Evolutionary conservation across 2,888 invertebrate species (phyloP).

Genomic region (Phanerotoma sp.): DNA sequence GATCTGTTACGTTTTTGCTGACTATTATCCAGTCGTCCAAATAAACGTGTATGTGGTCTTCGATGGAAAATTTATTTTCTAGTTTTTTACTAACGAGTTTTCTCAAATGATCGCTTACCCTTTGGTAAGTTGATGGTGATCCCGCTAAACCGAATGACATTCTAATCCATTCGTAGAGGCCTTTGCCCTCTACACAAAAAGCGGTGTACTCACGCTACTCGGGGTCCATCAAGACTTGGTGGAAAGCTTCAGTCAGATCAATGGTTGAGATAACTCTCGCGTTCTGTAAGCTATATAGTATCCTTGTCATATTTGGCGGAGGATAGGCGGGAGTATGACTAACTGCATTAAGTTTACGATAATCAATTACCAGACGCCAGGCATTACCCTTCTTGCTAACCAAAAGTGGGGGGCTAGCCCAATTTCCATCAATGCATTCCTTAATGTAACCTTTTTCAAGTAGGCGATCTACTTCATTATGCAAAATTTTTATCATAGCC

Average conservation of each 20-base stretch:
- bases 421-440: constrained; percentile 15
- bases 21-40: background rate
- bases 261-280: constrained; percentile 31
- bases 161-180: constrained; percentile 18
- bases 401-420: constrained; percentile 27
- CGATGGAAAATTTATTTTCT: background rate
- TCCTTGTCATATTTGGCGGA: constrained; percentile 18
- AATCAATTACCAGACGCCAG: constrained; percentile 25
- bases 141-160: constrained; percentile 25
- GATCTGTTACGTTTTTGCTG: too few relatives aligned
- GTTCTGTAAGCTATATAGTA: constrained; percentile 20
- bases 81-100: constrained; percentile 9
- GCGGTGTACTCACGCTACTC: constrained; percentile 21
- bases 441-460: constrained; percentile 16
- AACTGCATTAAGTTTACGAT: constrained; percentile 18
- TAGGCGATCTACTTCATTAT: constrained; percentile 16
- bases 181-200: constrained; percentile 22
- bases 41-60: background rate
- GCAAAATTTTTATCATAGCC: constrained; percentile 10
- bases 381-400: constrained; percentile 19
- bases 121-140: constrained; percentile 20
- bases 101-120: background rate
- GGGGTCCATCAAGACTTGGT: background rate
- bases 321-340: constrained; percentile 30
- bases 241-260: constrained; percentile 20